phyloP scores from a whole-genome alignment of 64 coral and sea anemone species.

The Montipora sp. region DNA sequence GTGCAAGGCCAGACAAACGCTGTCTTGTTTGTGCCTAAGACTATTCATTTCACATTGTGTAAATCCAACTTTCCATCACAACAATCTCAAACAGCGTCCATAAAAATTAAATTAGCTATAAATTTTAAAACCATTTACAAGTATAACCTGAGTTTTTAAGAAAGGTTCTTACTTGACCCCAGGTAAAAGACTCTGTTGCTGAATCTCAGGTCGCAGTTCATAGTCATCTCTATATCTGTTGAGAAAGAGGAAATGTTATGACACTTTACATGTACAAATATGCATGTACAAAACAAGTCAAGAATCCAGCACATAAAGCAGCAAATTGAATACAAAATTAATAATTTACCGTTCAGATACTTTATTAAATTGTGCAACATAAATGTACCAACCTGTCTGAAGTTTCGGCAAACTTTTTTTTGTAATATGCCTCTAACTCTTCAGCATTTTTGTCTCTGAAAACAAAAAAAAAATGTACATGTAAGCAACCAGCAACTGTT shows the following conservation, averaged over 20 bases:
- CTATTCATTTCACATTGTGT: no score
- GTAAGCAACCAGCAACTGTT: neutral
- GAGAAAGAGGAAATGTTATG: neutral
- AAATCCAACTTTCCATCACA: no score
- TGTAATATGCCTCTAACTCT: conserved; percentile 97
- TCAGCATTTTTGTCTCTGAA: conserved; percentile 90
- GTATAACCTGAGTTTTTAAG: no score
- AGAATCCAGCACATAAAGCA: no score
- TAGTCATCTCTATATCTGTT: conserved; percentile 82
- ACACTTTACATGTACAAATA: neutral
- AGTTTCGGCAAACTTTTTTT: conserved; percentile 95
- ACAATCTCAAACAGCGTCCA: no score
- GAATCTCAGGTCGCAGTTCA: conserved; percentile 85
- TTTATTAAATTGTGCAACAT: neutral
- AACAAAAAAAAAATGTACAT: neutral
- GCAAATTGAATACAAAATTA: no score
- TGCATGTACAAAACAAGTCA: no score
- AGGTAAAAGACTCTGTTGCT: conserved; percentile 90
- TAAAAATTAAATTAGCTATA: no score
- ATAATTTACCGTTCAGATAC: no score
- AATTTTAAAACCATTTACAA: no score
- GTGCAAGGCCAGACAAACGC: no score
- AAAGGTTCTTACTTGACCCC: conserved; percentile 86
- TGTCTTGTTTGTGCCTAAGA: no score
- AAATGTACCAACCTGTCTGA: conserved; percentile 68